Percentiles rank a stretch among this genome's conserved stretches.
Evolutionary conservation across 2,113 vertebrate genomes (phyloP).

Genomic region (Erpornis zantholeuca): DNA sequence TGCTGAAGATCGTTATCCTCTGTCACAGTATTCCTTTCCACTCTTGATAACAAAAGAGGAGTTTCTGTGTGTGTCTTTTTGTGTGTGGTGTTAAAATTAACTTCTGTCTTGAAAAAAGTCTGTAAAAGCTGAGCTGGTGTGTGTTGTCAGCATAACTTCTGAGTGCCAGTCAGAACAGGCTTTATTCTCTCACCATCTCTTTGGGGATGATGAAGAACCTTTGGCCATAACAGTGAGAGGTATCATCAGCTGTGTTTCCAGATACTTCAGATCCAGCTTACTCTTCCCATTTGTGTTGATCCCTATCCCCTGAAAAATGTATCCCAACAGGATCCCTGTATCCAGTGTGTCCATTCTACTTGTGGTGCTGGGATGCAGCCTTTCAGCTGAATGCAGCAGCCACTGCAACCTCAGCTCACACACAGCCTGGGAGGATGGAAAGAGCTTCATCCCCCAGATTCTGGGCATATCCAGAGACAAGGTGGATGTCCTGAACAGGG

Average conservation of each 20-base stretch:
- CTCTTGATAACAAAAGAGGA: neutral
- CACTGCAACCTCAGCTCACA: neutral
- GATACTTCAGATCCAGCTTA: neutral
- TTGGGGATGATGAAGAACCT: neutral
- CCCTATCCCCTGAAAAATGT: neutral
- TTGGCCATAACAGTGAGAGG: neutral
- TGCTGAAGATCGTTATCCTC: neutral
- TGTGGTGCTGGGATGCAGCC: too few relatives aligned
- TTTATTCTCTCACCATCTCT: neutral
- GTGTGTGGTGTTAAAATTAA: neutral
- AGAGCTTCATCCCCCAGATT: neutral
- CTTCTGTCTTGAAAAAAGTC: neutral
- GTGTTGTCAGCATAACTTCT: neutral
- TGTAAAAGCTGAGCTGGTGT: neutral
- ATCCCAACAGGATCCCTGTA: neutral
- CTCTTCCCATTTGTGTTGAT: neutral
- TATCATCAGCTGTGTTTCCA: neutral
- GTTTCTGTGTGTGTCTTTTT: fast-evolving
- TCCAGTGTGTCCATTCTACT: neutral
- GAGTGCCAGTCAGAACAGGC: neutral
- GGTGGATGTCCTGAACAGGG: neutral
- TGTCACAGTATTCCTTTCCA: neutral
- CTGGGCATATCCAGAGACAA: neutral
- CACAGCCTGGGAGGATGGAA: neutral
- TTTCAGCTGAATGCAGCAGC: neutral